phyloP scores from a whole-genome alignment of 2,888 invertebrate species.

The Drosophila lacicola region DNA sequence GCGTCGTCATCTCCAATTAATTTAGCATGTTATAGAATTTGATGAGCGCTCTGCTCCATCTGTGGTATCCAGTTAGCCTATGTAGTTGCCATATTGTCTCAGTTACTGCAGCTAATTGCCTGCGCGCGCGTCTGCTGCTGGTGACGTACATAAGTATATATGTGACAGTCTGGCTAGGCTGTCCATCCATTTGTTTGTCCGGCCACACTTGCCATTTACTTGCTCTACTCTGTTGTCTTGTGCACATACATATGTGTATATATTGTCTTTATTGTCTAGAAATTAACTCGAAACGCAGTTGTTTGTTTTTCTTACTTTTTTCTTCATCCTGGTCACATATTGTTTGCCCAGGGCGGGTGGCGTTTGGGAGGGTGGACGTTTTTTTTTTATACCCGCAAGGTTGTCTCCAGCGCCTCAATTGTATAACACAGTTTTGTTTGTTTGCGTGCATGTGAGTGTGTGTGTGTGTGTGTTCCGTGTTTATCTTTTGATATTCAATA shows the following conservation, averaged over 20 bases:
- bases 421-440: constrained; percentile 60
- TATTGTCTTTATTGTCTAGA: constrained; percentile 17
- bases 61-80: constrained; percentile 1
- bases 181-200: constrained; percentile 20
- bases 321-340: constrained; percentile 26
- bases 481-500: constrained; percentile 60
- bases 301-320: constrained; percentile 1
- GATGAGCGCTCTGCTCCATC: constrained; percentile 26
- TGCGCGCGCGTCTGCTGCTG: constrained; percentile 18
- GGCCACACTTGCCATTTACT: constrained; percentile 42
- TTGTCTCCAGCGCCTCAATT: constrained; percentile 57
- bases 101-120: constrained; percentile 55
- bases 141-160: constrained; percentile 28
- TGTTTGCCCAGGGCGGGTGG: constrained; percentile 3
- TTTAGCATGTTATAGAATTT: constrained; percentile 55
- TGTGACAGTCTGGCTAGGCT: constrained; percentile 5
- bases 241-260: constrained; percentile 7
- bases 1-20: constrained; percentile 45
- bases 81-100: constrained; percentile 31
- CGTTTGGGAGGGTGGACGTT: neutral
- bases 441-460: neutral
- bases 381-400: constrained; percentile 51
- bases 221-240: constrained; percentile 22
- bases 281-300: constrained; percentile 12
- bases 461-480: constrained; percentile 28